Evolutionary conservation across 2,888 invertebrate species (phyloP), one percentile per base, ranked within the genome.

Genomic region (Lobophora halterata): DNA sequence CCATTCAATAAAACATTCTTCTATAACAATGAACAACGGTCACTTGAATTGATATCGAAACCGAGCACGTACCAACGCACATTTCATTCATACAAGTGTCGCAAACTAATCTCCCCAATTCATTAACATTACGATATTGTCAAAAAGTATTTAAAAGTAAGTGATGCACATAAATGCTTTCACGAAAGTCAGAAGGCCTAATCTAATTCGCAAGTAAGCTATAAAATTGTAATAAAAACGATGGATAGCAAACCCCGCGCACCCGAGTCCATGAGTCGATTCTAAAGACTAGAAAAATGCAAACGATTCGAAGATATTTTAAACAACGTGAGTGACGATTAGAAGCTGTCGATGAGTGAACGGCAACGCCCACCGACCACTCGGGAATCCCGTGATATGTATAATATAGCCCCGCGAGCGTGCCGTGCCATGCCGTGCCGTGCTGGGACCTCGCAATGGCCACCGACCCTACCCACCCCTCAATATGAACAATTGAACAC

Each of bases 231-330:
- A 62, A 58, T n/a, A n/a, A 61, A 62, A 63, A 57, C 55, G 52
- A 62, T 61, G 61, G 54, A 63, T 62, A 61, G 57, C 60, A 61
- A 61, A 66, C 58, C 45, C 58, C 58, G 34, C 63, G 61, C 72
- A 68, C 71, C 52, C 60, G 61, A 71, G 63, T 65, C 63, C 61
- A 70, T 59, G 65, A 68, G n/a, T n/a, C 68, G 60, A 70, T 69
- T 69, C 65, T 74, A 79, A 71, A 74, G 83, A 85, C 86, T 86
- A 87, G 85, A 87, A 80, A 80, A 86, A 86, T 86, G 85, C 85
- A 82, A 83, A 82, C 66, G 57, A 79, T 75, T 72, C 68, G 61
- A 75, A 79, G 65, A 68, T 61, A 66, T 58, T 55, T 58, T 16
- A 34, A 9, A 34, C 31, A 35, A 41, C 33, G 34, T 30, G 31